Evolutionary conservation across 1,140 invertebrate genomes (phyloP).

Genomic region (Pseudomyrmex cubaensis): DNA sequence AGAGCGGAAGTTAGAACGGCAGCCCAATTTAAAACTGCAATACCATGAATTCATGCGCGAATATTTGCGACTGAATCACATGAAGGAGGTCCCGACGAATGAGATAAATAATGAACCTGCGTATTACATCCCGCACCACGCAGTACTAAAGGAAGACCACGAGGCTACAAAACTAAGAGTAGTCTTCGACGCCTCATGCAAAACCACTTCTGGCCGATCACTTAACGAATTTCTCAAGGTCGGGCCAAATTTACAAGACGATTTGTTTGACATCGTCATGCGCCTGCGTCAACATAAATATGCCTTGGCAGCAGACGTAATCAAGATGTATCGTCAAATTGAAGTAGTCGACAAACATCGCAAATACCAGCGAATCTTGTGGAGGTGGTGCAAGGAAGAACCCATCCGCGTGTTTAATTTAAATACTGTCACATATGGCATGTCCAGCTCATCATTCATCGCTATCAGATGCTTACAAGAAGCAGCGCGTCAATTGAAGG

Average conservation of each 20-base stretch:
- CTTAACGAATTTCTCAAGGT: neutral
- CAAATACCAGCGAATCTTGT: neutral
- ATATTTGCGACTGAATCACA: neutral
- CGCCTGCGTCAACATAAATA: conserved; percentile 32
- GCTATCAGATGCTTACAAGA: neutral
- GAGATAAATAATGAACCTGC: neutral
- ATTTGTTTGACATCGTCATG: conserved; percentile 13
- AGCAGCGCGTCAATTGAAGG: neutral
- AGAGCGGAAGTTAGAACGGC: neutral
- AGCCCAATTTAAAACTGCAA: neutral
- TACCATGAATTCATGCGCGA: conserved; percentile 1
- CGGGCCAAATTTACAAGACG: conserved; percentile 24
- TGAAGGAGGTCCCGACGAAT: neutral
- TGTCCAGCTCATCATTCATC: neutral
- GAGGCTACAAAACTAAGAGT: neutral
- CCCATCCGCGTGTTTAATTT: neutral
- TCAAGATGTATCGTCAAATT: conserved; percentile 48
- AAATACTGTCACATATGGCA: conserved; percentile 5
- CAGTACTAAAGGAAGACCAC: neutral
- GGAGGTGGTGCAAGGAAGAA: neutral
- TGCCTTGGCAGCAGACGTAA: conserved; percentile 37
- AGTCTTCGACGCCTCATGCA: neutral
- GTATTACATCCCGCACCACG: conserved; percentile 25
- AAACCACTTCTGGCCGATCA: neutral
- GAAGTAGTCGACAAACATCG: neutral